Base-by-base conservation (phyloP, 2,113 vertebrate genomes). In the Mobula birostris region DNA sequence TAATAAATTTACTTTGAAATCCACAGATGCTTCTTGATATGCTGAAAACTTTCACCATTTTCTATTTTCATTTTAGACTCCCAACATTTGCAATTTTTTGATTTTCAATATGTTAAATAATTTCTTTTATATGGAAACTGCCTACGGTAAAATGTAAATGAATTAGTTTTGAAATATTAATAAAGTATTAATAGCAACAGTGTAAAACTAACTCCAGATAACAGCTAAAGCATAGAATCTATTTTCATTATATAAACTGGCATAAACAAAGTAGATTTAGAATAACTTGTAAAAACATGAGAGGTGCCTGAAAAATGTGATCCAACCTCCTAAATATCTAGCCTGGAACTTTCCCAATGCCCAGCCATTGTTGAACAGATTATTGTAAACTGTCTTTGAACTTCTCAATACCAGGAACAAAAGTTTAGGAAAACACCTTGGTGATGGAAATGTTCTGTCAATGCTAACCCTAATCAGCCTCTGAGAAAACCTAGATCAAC, bases 401-500 rank as follows among this genome's bases (percentile, higher is more conserved):
- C 83, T 88, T 88, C 58, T 88, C 24, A 63, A 88, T 88, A 61
- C 61, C 29, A 90, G 85, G 85, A 90, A 63, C 29, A 66, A 14
- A 5, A 36, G 66, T 90, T 66, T n/a, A 90, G 29, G 19, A 66
- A 32, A 90, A 15, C 63, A 88, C 14, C 29, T 9, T 14, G 27
- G 2, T 36, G 40, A 83, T 27, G 29, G 83, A 87, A 27, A 32
- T 68, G 17, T n/a, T 66, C 85, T 68, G 29, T 66, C 61, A 90
- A 66, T 66, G 61, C 29, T 90, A 68, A 90, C 12, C 48, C 24
- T 29, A 85, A 32, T 32, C 61, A 66, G 7, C n/a, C 85, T 68
- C 85, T 66, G 66, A 74, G 40, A 4, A 21, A 40, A 72, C 32
- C 29, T 72, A 48, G 40, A 93, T 92, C 17, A 40, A 32, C 29